These are phyloP conservation scores for Sceloporus tristichus DNA, from an alignment of 2,113 vertebrate genomes.

Conservation along the genomic window DNA sequence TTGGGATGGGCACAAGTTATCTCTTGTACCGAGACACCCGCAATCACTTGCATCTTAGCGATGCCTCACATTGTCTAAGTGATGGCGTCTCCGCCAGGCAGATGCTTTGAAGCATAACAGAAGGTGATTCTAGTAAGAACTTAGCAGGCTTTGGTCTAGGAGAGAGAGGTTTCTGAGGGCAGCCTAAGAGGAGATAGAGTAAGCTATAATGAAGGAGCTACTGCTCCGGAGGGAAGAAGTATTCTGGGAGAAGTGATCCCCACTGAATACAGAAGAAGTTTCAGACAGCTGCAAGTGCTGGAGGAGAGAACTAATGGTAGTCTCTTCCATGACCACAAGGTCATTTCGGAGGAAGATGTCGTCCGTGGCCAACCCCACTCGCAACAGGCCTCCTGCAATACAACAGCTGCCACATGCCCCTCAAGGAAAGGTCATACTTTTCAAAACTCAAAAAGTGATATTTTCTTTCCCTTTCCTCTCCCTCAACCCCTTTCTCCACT, in stretches of 20 bases:
- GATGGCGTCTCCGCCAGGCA: background rate
- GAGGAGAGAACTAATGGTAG: background rate
- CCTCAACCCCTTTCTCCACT: background rate
- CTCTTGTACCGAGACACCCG: slow-evolving; percentile 48
- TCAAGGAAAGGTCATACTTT: slow-evolving; percentile 21
- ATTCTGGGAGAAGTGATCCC: slow-evolving; percentile 11
- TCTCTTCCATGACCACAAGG: slow-evolving; percentile 25
- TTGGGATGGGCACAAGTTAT: slow-evolving; percentile 31
- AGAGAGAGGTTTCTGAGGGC: slow-evolving; percentile 39
- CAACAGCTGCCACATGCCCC: background rate
- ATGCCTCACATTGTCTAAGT: slow-evolving; percentile 19
- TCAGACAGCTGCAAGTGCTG: slow-evolving; percentile 29
- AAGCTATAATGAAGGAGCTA: slow-evolving; percentile 35
- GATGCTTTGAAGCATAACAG: slow-evolving; percentile 33
- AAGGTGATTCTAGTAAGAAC: slow-evolving; percentile 45
- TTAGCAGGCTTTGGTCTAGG: slow-evolving; percentile 1
- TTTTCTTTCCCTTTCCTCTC: background rate
- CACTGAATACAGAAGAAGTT: slow-evolving; percentile 10
- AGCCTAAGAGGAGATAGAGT: background rate
- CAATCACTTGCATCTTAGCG: slow-evolving; percentile 20
- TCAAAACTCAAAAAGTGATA: slow-evolving; percentile 10
- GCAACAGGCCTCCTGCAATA: background rate
- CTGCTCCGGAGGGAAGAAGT: background rate
- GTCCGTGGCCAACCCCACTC: background rate
- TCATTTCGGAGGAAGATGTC: slow-evolving; percentile 8